Base-by-base conservation (phyloP, 2,888 invertebrate genomes). In the Pemphredon lugubris region DNA sequence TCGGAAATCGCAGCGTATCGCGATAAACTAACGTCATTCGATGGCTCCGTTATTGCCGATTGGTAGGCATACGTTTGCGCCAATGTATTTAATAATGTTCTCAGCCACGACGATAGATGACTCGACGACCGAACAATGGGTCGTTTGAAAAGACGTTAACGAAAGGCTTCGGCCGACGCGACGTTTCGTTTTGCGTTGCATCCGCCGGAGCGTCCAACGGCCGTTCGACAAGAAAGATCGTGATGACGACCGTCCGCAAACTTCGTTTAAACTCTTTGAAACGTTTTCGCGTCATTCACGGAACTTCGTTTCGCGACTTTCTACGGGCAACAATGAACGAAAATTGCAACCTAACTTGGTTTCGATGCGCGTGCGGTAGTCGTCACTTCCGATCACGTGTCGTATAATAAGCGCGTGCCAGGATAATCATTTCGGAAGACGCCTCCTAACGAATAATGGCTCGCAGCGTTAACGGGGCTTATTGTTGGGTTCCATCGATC, bases 381-480 rank as follows among this genome's bases (percentile, higher is more conserved):
- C 63, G n/a, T 65, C 67, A 60, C 71, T 75, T 83, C 74, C 84
- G 82, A 78, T 72, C 83, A 80, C 83, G 83, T 83, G 84, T 54
- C 76, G 44, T 50, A 71, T 69, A 80, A 83, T 76, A 71, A 58
- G 37, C 83, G 76, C 84, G 86, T 85, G 85, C 63, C 82, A 37
- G 58, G 55, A 81, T 78, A 83, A 83, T 77, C 71, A 82, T 73
- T 71, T 60, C 61, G 60, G 60, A 70, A 79, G 73, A 83, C 84
- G 78, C 77, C 77, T 72, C 57, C 75, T 81, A 78, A 83, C 79
- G 77, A 80, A 77, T 57, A 60, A 65, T 57, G 60, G 66, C 63
- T 58, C 77, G 70, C 55, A 39, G 44, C 26, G 50, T 39, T 71
- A 81, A 76, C 68, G 60, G 66, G n/a, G 37, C 47, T 32, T 23